These are phyloP conservation scores for Riparia riparia DNA, from an alignment of 2,113 vertebrate genomes.

Conservation along the genomic window DNA sequence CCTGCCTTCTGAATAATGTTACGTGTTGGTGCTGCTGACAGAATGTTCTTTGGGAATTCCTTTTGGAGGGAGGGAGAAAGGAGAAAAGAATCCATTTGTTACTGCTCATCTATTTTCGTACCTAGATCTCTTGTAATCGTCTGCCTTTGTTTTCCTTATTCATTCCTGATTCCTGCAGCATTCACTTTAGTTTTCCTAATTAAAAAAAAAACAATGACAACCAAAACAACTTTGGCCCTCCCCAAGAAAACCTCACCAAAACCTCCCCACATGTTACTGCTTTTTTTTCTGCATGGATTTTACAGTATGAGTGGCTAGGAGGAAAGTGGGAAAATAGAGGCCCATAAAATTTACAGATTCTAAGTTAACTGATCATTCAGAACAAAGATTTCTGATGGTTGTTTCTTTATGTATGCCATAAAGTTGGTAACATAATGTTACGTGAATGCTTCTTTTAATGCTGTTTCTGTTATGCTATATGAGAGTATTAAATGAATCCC, in stretches of 20 bases:
- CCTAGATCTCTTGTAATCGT: neutral
- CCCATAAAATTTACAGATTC: neutral
- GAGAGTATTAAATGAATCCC: neutral
- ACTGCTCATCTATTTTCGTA: neutral
- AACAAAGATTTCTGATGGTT: neutral
- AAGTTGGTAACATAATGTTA: neutral
- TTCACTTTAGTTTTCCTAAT: neutral
- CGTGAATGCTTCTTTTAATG: neutral
- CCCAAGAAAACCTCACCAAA: neutral
- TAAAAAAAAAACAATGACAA: neutral
- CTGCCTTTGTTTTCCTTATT: neutral
- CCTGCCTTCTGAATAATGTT: neutral
- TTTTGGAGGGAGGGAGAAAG: neutral
- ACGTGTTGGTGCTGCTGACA: neutral
- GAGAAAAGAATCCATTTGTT: neutral
- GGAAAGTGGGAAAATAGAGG: neutral
- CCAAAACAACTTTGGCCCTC: fast-evolving
- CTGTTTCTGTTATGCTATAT: neutral
- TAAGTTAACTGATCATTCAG: neutral
- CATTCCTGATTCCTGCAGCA: neutral
- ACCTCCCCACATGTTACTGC: fast-evolving
- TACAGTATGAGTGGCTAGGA: neutral
- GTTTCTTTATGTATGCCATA: neutral
- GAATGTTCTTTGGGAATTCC: neutral
- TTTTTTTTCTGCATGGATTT: neutral